phyloP scores from a whole-genome alignment of 1,140 invertebrate genomes.

The Lordiphosa mommai region DNA sequence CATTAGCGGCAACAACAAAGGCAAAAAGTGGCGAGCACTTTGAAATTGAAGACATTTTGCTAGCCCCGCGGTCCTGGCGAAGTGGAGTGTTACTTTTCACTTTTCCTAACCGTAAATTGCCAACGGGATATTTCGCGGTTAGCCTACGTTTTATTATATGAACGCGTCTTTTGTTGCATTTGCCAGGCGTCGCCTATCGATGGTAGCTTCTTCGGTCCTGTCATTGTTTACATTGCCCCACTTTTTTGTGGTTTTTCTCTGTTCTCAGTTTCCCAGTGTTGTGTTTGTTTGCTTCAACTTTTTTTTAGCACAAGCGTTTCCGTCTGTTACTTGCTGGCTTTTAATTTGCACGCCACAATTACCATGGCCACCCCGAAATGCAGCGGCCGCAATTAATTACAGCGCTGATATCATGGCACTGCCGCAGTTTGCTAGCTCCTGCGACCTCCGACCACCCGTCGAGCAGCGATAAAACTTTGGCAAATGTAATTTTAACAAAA shows the following conservation, averaged over 20 bases:
- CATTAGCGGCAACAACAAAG: constrained; percentile 43
- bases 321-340: constrained; percentile 52
- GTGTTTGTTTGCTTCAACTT: constrained; percentile 61
- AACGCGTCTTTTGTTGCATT: constrained; percentile 26
- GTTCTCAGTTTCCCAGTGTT: constrained; percentile 44
- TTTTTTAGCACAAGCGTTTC: constrained; percentile 46
- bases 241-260: constrained; percentile 9
- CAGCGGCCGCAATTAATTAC: constrained; percentile 77
- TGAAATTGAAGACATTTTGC: constrained; percentile 69
- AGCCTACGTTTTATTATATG: constrained; percentile 42
- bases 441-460: constrained; percentile 8
- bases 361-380: constrained; percentile 73
- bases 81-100: constrained; percentile 47
- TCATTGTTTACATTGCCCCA: constrained; percentile 40
- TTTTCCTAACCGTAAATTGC: constrained; percentile 68
- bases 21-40: constrained; percentile 42
- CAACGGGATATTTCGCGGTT: constrained; percentile 66
- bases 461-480: constrained; percentile 72
- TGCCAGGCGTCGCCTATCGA: not conserved
- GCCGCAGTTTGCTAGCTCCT: constrained; percentile 5
- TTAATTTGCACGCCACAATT: constrained; percentile 77
- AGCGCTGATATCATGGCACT: constrained; percentile 67
- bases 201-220: constrained; percentile 16
- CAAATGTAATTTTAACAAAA: constrained; percentile 78
- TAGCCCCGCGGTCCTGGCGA: constrained; percentile 15